phyloP scores from a whole-genome alignment of 37 sponge, comb jelly and placozoan species.

The Tethya wilhelma region DNA sequence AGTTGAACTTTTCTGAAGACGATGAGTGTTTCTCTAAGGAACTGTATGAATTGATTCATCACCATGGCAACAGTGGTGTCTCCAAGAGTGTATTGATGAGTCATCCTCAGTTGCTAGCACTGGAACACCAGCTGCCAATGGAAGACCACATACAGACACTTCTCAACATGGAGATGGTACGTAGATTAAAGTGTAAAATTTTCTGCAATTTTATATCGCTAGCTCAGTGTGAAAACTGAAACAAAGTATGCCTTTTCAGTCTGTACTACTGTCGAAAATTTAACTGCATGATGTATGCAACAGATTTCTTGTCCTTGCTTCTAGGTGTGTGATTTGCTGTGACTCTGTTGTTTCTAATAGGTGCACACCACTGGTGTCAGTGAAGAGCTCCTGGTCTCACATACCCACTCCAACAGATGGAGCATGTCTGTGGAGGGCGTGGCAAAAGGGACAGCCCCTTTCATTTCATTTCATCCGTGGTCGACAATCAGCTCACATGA shows the following conservation, averaged over 20 bases:
- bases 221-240: neutral
- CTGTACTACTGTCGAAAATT: neutral
- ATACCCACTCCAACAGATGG: constrained; percentile 34
- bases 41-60: constrained; percentile 18
- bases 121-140: neutral
- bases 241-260: neutral
- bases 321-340: neutral
- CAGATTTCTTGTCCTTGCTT: too few relatives aligned
- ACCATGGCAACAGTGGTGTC: constrained; percentile 14
- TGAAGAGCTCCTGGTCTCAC: constrained; percentile 21
- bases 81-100: neutral
- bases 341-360: neutral
- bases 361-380: constrained; percentile 30
- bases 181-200: too few relatives aligned
- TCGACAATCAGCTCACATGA: constrained; percentile 1
- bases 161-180: constrained; percentile 67
- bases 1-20: constrained; percentile 11
- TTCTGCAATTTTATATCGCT: neutral
- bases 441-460: neutral
- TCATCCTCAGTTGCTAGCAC: too few relatives aligned
- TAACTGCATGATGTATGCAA: neutral
- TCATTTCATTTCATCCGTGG: constrained; percentile 52
- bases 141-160: constrained; percentile 32
- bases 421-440: neutral
- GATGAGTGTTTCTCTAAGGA: constrained; percentile 3